Percentiles rank a stretch among this genome's conserved stretches.
phyloP scores from a whole-genome alignment of 2,888 invertebrate genomes.

The Eueremaeus valkanovi region DNA sequence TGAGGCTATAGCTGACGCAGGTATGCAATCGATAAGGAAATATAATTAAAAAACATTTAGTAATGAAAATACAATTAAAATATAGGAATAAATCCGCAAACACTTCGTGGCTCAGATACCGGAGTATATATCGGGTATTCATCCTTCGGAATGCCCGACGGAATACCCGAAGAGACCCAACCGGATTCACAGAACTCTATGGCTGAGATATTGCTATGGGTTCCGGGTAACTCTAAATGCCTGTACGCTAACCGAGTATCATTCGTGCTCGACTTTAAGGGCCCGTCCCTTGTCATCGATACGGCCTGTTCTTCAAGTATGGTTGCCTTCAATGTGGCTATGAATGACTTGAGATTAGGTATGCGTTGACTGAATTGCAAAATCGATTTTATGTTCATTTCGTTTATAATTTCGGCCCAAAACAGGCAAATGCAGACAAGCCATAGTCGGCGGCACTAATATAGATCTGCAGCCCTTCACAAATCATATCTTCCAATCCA shows the following conservation, averaged over 20 bases:
- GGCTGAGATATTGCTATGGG: conserved; percentile 60
- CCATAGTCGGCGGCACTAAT: conserved; percentile 62
- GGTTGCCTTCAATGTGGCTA: conserved; percentile 49
- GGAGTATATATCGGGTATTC: conserved; percentile 56
- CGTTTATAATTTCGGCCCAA: background rate
- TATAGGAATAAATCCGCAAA: conserved; percentile 71
- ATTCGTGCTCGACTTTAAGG: conserved; percentile 55
- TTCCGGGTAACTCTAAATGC: conserved; percentile 85
- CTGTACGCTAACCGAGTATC: conserved; percentile 91
- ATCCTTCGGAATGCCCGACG: conserved; percentile 80
- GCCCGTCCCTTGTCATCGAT: conserved; percentile 49
- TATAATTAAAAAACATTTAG: background rate
- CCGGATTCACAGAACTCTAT: conserved; percentile 79
- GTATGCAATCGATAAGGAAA: conserved; percentile 60
- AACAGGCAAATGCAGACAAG: conserved; percentile 66
- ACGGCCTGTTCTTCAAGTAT: conserved; percentile 42
- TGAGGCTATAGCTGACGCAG: conserved; percentile 51
- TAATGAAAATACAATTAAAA: background rate
- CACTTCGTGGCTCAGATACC: conserved; percentile 78
- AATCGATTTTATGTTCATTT: background rate
- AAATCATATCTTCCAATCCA: conserved; percentile 73
- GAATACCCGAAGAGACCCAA: conserved; percentile 68
- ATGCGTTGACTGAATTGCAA: conserved; percentile 50
- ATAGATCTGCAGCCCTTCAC: conserved; percentile 56
- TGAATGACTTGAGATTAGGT: conserved; percentile 73